Percentiles rank a stretch among this genome's conserved stretches.
These are phyloP conservation scores for Pelodytes ibericus DNA, from an alignment of 2,797 vertebrate species.

Conservation along the genomic window DNA sequence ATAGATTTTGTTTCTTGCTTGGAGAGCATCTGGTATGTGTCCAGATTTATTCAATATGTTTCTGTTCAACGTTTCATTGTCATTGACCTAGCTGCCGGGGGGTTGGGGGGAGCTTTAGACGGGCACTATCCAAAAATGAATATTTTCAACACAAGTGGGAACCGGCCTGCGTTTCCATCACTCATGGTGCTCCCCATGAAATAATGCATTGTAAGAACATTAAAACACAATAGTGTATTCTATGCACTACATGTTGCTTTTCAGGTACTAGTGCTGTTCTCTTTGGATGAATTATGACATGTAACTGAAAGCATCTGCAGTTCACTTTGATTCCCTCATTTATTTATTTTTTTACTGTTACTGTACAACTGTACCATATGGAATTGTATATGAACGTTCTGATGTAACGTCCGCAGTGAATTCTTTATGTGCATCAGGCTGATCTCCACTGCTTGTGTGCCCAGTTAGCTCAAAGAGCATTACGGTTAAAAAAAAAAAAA, in stretches of 20 bases:
- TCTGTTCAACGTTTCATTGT: conserved; percentile 6
- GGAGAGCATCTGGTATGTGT: no score
- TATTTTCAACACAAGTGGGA: background rate
- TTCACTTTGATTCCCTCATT: background rate
- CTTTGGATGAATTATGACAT: background rate
- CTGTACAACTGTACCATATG: background rate
- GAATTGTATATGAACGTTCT: background rate
- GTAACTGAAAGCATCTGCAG: background rate
- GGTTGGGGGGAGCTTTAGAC: no score
- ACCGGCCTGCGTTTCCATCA: conserved; percentile 21
- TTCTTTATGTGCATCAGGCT: no score
- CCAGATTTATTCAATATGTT: no score
- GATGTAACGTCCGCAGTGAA: no score
- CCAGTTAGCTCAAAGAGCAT: no score
- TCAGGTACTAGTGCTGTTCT: background rate
- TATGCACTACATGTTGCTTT: conserved; percentile 4
- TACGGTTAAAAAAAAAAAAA: no score
- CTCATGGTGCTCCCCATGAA: conserved; percentile 32
- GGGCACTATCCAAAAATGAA: conserved; percentile 27
- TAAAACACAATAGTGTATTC: conserved; percentile 6
- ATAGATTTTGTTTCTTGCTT: no score
- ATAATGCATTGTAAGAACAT: conserved; percentile 11
- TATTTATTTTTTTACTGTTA: background rate
- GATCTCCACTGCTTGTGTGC: no score
- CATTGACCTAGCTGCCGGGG: background rate